phyloP scores from a whole-genome alignment of 2,797 vertebrate species.

The Salarias fasciatus region DNA sequence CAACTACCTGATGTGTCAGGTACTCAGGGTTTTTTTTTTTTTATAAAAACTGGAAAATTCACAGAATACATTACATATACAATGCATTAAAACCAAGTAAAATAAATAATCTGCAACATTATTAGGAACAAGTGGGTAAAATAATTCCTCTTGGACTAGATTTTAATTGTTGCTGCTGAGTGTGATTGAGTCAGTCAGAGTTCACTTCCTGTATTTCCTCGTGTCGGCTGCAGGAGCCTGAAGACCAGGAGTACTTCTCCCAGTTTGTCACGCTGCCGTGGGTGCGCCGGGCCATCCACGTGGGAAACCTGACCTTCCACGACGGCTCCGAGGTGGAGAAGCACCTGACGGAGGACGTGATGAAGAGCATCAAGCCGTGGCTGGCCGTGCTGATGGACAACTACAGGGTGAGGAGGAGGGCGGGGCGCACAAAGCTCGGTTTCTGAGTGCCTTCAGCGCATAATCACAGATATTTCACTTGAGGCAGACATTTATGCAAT shows the following conservation, averaged over 20 bases:
- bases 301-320: constrained; percentile 88
- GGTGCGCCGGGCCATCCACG: constrained; percentile 85
- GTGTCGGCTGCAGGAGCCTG: constrained; percentile 75
- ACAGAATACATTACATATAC: too few species aligned
- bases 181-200: too few species aligned
- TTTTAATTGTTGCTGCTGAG: too few species aligned
- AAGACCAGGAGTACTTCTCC: constrained; percentile 84
- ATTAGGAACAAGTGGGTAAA: too few species aligned
- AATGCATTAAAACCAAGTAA: too few species aligned
- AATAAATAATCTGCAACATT: too few species aligned
- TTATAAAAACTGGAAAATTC: too few species aligned
- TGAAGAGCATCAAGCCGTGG: constrained; percentile 92
- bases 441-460: too few species aligned
- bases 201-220: background rate
- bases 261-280: constrained; percentile 82
- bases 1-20: constrained; percentile 86
- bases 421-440: too few species aligned
- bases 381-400: constrained; percentile 88
- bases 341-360: constrained; percentile 85
- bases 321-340: constrained; percentile 83
- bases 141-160: too few species aligned
- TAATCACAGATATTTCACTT: too few species aligned
- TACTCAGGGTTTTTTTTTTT: constrained; percentile 45
- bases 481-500: too few species aligned
- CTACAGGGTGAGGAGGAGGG: constrained; percentile 86